A percentile compares a stretch with the other conserved stretches of the same genome.
phyloP scores from a whole-genome alignment of 2,888 invertebrate species.

The Gymnoscelis rufifasciata region DNA sequence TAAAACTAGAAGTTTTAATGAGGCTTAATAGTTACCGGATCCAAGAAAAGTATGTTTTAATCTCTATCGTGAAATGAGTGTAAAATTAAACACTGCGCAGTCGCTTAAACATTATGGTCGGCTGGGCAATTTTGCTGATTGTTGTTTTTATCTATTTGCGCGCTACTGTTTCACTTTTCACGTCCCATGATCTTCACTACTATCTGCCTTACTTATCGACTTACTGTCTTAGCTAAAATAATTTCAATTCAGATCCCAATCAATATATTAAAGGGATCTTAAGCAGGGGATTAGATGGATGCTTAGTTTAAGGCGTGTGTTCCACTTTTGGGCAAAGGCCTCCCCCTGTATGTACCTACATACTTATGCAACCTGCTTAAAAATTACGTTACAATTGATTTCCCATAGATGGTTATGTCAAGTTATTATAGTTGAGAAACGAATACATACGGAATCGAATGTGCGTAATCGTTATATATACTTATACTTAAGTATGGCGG shows the following conservation, averaged over 20 bases:
- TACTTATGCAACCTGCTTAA: not conserved
- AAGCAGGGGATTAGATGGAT: not conserved
- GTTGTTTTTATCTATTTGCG: slow-evolving; percentile 8
- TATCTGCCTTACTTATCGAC: not conserved
- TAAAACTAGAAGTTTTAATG: no score
- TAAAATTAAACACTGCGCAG: not conserved
- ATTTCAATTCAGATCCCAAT: no score
- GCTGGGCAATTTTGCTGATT: slow-evolving; percentile 40
- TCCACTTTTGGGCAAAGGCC: no score
- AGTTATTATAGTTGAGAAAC: slow-evolving; percentile 6
- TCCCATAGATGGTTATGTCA: not conserved
- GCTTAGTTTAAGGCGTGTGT: no score
- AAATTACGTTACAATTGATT: not conserved
- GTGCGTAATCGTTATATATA: not conserved
- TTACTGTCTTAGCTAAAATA: no score
- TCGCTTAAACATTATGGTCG: slow-evolving; percentile 47
- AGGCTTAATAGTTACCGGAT: no score
- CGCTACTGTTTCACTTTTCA: no score
- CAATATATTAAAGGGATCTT: no score
- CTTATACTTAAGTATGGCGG: no score
- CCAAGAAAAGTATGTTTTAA: no score
- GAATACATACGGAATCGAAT: slow-evolving; percentile 7
- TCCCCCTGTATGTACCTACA: no score
- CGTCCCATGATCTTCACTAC: not conserved
- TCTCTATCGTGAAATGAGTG: no score